Conservation (phyloP, 2,888 invertebrate genomes). For the Temnothorax rugatulus region DNA sequence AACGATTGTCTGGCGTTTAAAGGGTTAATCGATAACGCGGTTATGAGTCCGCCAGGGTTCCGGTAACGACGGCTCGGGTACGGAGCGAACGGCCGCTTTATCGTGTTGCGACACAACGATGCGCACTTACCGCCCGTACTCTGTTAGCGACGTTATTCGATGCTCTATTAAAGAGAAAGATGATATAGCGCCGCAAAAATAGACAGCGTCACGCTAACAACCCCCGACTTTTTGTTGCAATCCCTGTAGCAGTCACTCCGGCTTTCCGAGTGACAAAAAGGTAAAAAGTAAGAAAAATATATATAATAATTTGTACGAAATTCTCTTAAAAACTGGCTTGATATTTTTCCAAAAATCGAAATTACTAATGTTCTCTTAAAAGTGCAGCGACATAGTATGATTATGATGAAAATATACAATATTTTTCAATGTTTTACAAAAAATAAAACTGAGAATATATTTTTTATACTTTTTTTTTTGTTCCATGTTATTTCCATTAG, state of each 20-base stretch:
- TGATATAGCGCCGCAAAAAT: slow-evolving; percentile 28
- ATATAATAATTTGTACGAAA: neutral
- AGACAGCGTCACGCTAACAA: slow-evolving; percentile 20
- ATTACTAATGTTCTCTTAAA: neutral
- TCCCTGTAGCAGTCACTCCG: neutral
- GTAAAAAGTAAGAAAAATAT: neutral
- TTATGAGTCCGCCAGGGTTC: slow-evolving; percentile 53
- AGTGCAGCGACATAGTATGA: neutral
- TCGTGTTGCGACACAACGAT: slow-evolving; percentile 32
- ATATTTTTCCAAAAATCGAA: neutral
- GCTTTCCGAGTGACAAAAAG: neutral
- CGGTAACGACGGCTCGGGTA: slow-evolving; percentile 29
- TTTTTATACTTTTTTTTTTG: slow-evolving; percentile 7
- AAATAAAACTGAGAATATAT: neutral
- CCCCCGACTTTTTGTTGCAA: slow-evolving; percentile 9
- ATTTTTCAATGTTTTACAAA: neutral
- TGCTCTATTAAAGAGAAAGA: slow-evolving; percentile 31
- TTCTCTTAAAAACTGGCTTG: neutral
- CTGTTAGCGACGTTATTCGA: slow-evolving; percentile 39
- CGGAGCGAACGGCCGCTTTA: slow-evolving; percentile 29
- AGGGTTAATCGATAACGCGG: slow-evolving; percentile 68
- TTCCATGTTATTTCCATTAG: neutral
- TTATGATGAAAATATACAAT: neutral
- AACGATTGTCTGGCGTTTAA: slow-evolving; percentile 60
- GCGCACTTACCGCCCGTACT: slow-evolving; percentile 40